Base-by-base conservation (phyloP, 2,888 invertebrate genomes). In the Lasioglossum pauxillum region DNA sequence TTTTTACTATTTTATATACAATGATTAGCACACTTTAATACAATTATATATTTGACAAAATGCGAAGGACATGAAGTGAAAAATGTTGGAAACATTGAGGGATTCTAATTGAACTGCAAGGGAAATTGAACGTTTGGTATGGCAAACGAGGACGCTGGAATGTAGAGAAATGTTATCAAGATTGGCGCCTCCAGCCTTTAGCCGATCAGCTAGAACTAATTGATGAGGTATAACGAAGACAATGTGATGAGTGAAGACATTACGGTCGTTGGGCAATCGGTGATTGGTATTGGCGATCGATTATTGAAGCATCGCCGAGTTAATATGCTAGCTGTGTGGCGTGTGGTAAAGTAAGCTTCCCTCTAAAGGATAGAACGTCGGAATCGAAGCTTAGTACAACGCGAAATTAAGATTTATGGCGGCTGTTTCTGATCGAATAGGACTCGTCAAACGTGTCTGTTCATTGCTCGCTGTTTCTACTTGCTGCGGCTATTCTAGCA, bases 161-260 rank as follows among this genome's bases (percentile, higher is more conserved):
- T 64, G 64, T 31, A 16, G 7, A 64, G 75, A 76, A 76, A 76
- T 64, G 75, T 75, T 60, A 60, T 75, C 60, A 27, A 27, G 75
- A 75, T 44, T 23, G 69, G 41, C 60, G 75, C 57, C 10, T 57
- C 41, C 10, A 75, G 75, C 69, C 41, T 69, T 41, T 5, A 38
- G 23, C 23, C 23, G 23, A 41, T 23, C 41, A 12, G 69, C 19
- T 23, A 12, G 69, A 38, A 69, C 41, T 41, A 69, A 41, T 41
- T 38, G 31, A 41, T 35, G 57, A 27, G 41, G 44, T 12, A 38
- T 14, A 69, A 69, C 35, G 69, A 69, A 69, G 41, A 69, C 69
- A 69, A 69, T 69, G 38, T 41, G 57, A 57, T 41, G 38, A 57
- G 57, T 41, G 38, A 75, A 23, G 75, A 38, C 41, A 38, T 75